A percentile compares a stretch with the other conserved stretches of the same genome.
Evolutionary conservation across 2,113 vertebrate genomes (phyloP).

Genomic region (Tenrec ecaudatus): DNA sequence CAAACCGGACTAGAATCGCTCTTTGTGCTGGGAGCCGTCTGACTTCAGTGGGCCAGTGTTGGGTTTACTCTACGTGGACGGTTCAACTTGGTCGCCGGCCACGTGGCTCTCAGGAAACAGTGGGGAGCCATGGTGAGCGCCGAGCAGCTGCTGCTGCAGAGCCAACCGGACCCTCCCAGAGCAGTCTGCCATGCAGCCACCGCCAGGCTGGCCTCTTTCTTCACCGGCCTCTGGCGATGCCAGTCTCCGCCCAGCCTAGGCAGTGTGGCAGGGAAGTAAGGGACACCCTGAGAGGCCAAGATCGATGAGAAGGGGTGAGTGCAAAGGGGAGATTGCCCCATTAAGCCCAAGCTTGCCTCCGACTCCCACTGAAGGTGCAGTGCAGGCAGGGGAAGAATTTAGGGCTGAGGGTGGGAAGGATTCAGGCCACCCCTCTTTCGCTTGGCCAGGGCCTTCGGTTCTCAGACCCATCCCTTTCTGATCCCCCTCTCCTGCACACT

Average conservation of each 20-base stretch:
- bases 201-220: neutral
- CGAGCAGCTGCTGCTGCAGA: neutral
- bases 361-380: neutral
- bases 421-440: neutral
- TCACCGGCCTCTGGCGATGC: neutral
- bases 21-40: constrained; percentile 58
- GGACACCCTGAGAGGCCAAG: accelerated
- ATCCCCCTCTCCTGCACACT: neutral
- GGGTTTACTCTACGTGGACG: constrained; percentile 43
- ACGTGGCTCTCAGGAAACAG: constrained; percentile 2
- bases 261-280: neutral
- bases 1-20: constrained; percentile 52
- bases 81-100: constrained; percentile 32
- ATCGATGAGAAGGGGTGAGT: neutral
- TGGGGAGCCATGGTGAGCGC: neutral
- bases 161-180: neutral
- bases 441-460: no score
- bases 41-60: constrained; percentile 44
- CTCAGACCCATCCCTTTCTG: neutral
- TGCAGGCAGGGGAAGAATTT: neutral
- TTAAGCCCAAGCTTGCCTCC: neutral
- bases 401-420: neutral
- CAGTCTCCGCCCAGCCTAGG: neutral
- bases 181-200: neutral
- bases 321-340: neutral